Evolutionary conservation across 2,888 invertebrate species (phyloP), one percentile per base, ranked within the genome.

Genomic region (Nowickia ferox): DNA sequence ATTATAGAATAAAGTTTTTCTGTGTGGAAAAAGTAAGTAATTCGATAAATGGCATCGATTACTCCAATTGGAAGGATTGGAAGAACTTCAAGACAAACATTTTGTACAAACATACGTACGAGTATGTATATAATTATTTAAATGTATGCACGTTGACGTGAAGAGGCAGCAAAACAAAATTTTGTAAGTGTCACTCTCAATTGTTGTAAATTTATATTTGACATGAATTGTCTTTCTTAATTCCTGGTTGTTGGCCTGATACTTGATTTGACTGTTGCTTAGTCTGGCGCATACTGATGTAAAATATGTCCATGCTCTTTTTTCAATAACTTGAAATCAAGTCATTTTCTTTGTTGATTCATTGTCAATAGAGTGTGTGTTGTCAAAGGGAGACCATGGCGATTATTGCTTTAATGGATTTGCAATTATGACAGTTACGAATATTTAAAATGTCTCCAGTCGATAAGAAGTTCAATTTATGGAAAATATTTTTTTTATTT

Each of bases 181-280:
- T 44, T 75, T 61, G 48, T 22, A 83, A 69, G 48, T 81, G 82
- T 75, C 82, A 82, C 63, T 85, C 82, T 85, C 82, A 82, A 85
- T 85, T 85, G 78, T 74, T 65, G 38, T 66, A 65, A 74, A 85
- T 82, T 82, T 82, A 85, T 78, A 82, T 61, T 46, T 17, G 57
- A 57, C 57, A 55, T 75, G 19, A 19, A 46, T 74, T 44, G 48
- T 46, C 40, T 55, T 30, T 76, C 9, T 55, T 51, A 8, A 42
- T 40, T 55, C 46, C 8, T 1, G 48, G 59, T 48, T 65, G 44
- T 53, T 69, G 53, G 19, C 10, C 4, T 38, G 30, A 1, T 38
- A 3, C 15, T 22, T 42, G 53, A 42, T 46, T 19, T 2, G 19
- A 9, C 40, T n/a, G 40, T 17, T 59, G 40, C 22, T 44, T 42